Percentiles rank a stretch among this genome's conserved stretches.
These are phyloP conservation scores for Leptinotarsa tumamoca DNA, from an alignment of 2,888 invertebrate species.

Conservation along the genomic window DNA sequence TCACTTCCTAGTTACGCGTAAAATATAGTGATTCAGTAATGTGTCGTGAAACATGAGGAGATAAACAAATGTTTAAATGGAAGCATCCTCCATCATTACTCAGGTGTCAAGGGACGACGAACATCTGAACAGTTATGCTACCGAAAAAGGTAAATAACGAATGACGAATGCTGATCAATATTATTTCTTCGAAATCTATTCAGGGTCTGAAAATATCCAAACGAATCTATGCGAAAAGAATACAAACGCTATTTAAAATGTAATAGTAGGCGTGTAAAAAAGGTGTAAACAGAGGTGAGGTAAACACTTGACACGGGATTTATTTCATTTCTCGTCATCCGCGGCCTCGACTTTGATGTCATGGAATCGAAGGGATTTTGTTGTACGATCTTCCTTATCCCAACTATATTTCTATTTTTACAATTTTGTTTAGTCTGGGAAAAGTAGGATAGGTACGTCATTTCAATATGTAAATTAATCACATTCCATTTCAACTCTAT, in stretches of 20 bases:
- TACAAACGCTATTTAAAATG: slow-evolving; percentile 13
- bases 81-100: slow-evolving; percentile 99
- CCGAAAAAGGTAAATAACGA: slow-evolving; percentile 87
- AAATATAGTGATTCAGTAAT: slow-evolving; percentile 24
- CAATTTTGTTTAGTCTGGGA: slow-evolving; percentile 32
- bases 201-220: not conserved
- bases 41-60: slow-evolving; percentile 35
- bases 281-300: slow-evolving; percentile 44
- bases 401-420: slow-evolving; percentile 31
- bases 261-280: slow-evolving; percentile 61
- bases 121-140: slow-evolving; percentile 90
- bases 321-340: slow-evolving; percentile 27
- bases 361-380: not conserved
- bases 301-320: slow-evolving; percentile 40
- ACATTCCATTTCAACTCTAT: slow-evolving; percentile 58
- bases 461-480: slow-evolving; percentile 53
- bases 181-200: not conserved
- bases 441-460: slow-evolving; percentile 35
- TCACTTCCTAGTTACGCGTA: slow-evolving; percentile 24
- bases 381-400: not conserved
- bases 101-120: slow-evolving; percentile 98
- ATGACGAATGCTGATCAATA: not conserved
- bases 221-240: slow-evolving; percentile 1
- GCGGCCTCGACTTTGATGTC: slow-evolving; percentile 24
- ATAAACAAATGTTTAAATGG: slow-evolving; percentile 84